Evolutionary conservation across 2,888 invertebrate genomes (phyloP), one percentile per base, ranked within the genome.

Genomic region (Antheraea assamensis): DNA sequence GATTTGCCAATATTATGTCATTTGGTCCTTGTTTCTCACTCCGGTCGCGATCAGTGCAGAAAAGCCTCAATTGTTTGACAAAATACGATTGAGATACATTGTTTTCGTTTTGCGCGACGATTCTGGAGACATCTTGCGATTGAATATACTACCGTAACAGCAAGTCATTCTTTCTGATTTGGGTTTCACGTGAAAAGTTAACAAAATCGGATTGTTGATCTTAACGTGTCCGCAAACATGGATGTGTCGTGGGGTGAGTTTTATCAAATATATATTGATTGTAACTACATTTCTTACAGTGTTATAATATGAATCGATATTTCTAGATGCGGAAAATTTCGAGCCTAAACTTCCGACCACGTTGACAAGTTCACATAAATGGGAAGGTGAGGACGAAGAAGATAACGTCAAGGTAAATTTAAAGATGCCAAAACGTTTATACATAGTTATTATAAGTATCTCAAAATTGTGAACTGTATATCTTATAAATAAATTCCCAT

Each of bases 311-410:
- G 78, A 13, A 78, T 81, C 83, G 81, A 82, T 85, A 85, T 83
- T 88, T 96, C 95, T 78, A 97, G 97, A 97, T 93, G 96, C 96
- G 85, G 96, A 97, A 83, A 96, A 96, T 89, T 96, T 96, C 89
- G 96, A 96, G 85, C 95, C 96, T 77, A 96, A 96, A 92, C 92
- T 95, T 81, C 95, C 96, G 84, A 93, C 95, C 90, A 95, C 95
- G 88, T 93, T 95, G 91, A 92, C 95, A 80, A 81, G 88, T 85
- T 89, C 91, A 77, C 97, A 97, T 94, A 97, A 96, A 95, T 98
- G 98, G 98, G 97, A 97, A 90, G 98, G 98, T 83, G 98, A 98
- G 87, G 98, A 98, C 90, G 98, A 97, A 87, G 98, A 98, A 75
- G 98, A 98, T 73, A 96, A 96, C 81, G 97, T 98, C 82, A 97